A percentile compares a stretch with the other conserved stretches of the same genome.
These are phyloP conservation scores for Isaurus tuberculatus DNA, from an alignment of 92 coral and sea anemone species.

Conservation along the genomic window DNA sequence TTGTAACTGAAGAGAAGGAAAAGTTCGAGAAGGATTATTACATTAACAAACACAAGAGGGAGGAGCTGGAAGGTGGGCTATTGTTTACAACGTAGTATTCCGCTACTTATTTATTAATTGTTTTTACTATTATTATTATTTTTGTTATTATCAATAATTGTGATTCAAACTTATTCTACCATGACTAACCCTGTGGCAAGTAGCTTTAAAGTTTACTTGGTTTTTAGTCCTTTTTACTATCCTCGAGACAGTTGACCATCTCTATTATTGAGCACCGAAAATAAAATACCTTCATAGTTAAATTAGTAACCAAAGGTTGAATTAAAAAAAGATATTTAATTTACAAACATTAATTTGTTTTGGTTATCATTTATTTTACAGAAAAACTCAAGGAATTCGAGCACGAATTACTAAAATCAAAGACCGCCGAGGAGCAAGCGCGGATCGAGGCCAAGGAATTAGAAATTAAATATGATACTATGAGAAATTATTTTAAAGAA, in stretches of 20 bases:
- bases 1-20: conserved; percentile 70
- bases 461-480: conserved; percentile 81
- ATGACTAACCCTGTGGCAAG: too few species aligned
- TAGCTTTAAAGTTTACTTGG: too few species aligned
- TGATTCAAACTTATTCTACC: too few species aligned
- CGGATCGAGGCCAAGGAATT: conserved; percentile 73
- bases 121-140: background rate
- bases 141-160: too few species aligned
- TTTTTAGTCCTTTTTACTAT: too few species aligned
- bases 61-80: conserved; percentile 70
- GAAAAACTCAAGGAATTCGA: conserved; percentile 72
- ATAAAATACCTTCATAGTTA: too few species aligned
- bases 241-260: too few species aligned
- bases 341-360: background rate
- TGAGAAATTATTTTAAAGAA: conserved; percentile 89
- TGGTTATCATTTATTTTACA: conserved; percentile 27
- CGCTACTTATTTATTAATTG: too few species aligned
- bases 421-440: conserved; percentile 79
- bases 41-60: conserved; percentile 47
- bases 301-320: too few species aligned
- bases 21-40: conserved; percentile 54
- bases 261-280: too few species aligned
- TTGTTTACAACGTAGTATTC: background rate
- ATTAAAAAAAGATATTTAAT: too few species aligned
- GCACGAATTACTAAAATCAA: conserved; percentile 62